phyloP scores from a whole-genome alignment of 2,113 vertebrate species.

The Castor canadensis region DNA sequence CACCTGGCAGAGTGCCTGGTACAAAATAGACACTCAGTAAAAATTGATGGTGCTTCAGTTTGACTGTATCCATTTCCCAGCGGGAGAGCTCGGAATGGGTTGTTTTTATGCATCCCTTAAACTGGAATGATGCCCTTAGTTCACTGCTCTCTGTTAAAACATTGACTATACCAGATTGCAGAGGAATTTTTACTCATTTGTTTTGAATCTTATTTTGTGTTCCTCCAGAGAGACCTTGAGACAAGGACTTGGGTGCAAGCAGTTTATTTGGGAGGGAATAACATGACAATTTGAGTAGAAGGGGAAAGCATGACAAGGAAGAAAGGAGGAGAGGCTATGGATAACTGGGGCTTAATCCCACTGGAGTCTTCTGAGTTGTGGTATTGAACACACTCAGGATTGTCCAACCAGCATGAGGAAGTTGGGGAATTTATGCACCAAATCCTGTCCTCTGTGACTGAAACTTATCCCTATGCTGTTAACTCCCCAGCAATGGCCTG shows the following conservation, averaged over 20 bases:
- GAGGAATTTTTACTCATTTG: background rate
- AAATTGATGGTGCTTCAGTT: background rate
- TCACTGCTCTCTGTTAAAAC: background rate
- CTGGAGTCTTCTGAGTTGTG: background rate
- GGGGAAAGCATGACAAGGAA: background rate
- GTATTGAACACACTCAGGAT: background rate
- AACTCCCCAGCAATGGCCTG: background rate
- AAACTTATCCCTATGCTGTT: background rate
- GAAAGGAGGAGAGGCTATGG: background rate
- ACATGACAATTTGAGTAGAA: background rate
- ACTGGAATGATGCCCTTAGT: background rate
- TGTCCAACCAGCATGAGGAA: background rate
- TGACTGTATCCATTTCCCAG: conserved; percentile 19
- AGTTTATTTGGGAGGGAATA: background rate
- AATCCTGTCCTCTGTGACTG: background rate
- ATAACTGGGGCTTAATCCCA: background rate
- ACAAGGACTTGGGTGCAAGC: background rate
- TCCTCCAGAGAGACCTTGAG: background rate
- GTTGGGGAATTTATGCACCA: background rate
- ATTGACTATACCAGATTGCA: accelerated
- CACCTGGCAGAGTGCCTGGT: background rate
- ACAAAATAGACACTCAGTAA: conserved; percentile 6
- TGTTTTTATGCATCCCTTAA: background rate
- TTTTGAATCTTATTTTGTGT: background rate
- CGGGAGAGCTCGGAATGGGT: background rate